Evolutionary conservation across 2,113 vertebrate genomes (phyloP).

Genomic region (Lichenostomus cassidix): DNA sequence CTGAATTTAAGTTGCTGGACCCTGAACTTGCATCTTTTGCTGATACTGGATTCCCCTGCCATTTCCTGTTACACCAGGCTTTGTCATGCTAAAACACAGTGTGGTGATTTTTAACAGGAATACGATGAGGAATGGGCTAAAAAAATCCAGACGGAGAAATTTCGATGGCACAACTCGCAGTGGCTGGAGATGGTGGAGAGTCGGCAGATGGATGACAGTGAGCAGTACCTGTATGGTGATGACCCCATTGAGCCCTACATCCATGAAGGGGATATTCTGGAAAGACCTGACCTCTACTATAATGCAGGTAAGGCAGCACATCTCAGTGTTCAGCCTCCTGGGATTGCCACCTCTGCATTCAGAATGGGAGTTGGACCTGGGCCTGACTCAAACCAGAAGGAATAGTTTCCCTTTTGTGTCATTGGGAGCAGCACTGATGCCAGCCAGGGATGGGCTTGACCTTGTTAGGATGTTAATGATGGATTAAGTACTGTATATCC

Average conservation of each 20-base stretch:
- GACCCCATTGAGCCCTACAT: constrained; percentile 83
- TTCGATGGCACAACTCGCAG: constrained; percentile 93
- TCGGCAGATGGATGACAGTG: constrained; percentile 85
- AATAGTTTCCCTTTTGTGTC: not conserved
- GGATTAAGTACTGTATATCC: not conserved
- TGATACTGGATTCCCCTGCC: not conserved
- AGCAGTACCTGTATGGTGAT: constrained; percentile 82
- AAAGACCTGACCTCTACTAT: constrained; percentile 88
- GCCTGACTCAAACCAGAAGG: not conserved
- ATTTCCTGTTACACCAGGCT: not conserved
- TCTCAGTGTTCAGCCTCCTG: not conserved
- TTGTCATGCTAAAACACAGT: not conserved
- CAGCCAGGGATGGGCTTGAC: not conserved
- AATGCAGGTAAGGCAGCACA: constrained; percentile 76
- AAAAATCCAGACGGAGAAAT: constrained; percentile 91
- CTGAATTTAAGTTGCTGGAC: not conserved
- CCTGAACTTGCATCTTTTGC: not conserved
- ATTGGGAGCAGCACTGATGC: not conserved
- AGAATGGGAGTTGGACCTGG: not conserved
- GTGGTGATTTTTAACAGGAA: constrained; percentile 75
- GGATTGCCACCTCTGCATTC: not conserved
- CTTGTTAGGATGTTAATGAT: not conserved
- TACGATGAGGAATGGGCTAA: constrained; percentile 90
- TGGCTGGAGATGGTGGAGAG: constrained; percentile 96
- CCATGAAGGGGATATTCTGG: constrained; percentile 84